phyloP scores from a whole-genome alignment of 2,797 vertebrate genomes.

The Cebuella pygmaea region DNA sequence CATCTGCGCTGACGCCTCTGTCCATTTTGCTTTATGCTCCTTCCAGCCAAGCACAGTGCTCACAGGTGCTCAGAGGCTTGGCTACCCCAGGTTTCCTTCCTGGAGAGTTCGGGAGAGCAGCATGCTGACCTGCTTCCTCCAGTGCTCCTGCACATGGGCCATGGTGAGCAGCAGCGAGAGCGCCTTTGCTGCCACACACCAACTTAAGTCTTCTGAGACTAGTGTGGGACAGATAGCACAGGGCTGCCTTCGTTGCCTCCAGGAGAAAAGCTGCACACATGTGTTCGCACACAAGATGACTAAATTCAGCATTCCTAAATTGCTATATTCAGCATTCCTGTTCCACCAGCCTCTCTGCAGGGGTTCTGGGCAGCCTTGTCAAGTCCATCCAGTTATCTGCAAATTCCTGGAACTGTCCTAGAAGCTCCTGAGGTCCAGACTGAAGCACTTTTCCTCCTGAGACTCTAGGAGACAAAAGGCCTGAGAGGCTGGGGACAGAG shows the following conservation, averaged over 20 bases:
- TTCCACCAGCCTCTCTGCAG: not conserved
- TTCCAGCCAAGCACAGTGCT: not conserved
- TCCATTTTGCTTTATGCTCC: not conserved
- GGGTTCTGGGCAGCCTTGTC: not conserved
- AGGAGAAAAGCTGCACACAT: not conserved
- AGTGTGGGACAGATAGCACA: not conserved
- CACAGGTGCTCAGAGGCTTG: not conserved
- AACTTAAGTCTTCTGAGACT: not conserved
- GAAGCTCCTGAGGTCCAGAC: not conserved
- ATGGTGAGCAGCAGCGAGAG: not conserved
- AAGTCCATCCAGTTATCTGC: not conserved
- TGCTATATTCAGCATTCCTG: not conserved
- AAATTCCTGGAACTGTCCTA: not conserved
- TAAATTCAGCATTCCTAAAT: not conserved
- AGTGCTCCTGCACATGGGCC: not conserved
- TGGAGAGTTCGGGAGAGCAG: not conserved
- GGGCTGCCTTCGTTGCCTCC: not conserved
- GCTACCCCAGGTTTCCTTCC: constrained; percentile 49
- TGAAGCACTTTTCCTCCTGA: not conserved
- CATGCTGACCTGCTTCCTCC: not conserved
- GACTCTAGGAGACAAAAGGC: not conserved
- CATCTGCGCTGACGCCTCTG: not conserved
- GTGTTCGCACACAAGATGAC: not conserved
- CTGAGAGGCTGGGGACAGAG: not conserved
- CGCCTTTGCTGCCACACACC: not conserved